Conservation (phyloP, 1,140 invertebrate species). For the Venustaconcha ellipsiformis region DNA sequence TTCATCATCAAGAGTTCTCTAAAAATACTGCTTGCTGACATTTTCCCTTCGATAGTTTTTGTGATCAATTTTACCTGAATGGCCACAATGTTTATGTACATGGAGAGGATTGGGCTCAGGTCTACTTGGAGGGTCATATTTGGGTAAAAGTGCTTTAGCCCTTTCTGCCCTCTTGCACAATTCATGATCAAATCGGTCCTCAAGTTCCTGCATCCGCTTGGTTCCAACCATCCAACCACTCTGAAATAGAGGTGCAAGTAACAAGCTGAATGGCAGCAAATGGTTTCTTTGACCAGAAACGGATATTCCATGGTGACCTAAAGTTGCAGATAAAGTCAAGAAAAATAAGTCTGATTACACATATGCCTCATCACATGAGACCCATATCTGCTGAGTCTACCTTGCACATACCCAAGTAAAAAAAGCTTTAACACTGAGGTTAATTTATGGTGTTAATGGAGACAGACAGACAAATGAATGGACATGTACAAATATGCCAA, state of each 20-base stretch:
- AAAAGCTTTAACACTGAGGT: neutral
- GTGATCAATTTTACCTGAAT: neutral
- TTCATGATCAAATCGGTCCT: constrained; percentile 80
- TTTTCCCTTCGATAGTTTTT: neutral
- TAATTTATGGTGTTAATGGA: too few species aligned
- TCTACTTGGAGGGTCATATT: neutral
- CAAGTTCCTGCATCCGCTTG: constrained; percentile 76
- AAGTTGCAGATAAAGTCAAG: neutral
- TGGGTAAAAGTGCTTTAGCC: constrained; percentile 70
- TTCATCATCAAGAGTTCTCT: too few species aligned
- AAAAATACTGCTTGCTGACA: too few species aligned
- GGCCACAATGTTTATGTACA: neutral
- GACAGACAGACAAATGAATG: too few species aligned
- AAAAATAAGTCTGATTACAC: neutral
- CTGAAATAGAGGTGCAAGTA: constrained; percentile 20
- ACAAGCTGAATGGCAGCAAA: neutral
- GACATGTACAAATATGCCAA: too few species aligned
- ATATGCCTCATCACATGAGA: neutral
- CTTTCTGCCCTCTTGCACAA: constrained; percentile 78
- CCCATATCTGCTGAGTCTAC: neutral
- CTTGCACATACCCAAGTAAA: neutral
- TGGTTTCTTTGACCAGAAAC: neutral
- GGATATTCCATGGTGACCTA: neutral
- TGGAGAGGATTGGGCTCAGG: neutral
- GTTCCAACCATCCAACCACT: constrained; percentile 76